Base-by-base conservation (phyloP, 2,888 invertebrate species). In the Plagodis dolabraria region DNA sequence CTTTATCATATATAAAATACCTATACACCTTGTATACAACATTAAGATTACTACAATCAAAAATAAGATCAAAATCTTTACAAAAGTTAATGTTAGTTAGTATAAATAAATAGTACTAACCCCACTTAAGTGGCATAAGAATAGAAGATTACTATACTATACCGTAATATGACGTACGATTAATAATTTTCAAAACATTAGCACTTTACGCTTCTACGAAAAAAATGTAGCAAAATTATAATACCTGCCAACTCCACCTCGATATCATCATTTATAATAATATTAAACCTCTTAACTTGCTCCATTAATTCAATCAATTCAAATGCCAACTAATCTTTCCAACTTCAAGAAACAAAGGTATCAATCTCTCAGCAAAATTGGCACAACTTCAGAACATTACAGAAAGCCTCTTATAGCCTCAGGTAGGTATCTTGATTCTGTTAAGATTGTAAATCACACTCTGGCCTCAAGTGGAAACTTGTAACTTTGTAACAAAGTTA, bases 401-500 rank as follows among this genome's bases (percentile, higher is more conserved):
- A 45, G 51, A 60, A 60, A 51, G 56, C 56, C 53, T 45, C 53
- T 57, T 48, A 48, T 48, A 52, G 55, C 11, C 57, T 43, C 59
- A 55, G 60, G 58, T 51, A 65, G 61, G 65, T 68, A 60, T 58
- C 56, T 64, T 61, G 67, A 69, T 70, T 70, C 60, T 63, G 63
- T 64, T 62, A 56, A 69, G 68, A 71, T 72, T 72, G 65, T 71
- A 69, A 76, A 78, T 74, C 70, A 69, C 64, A 67, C 67, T 69
- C 63, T 52, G 59, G 49, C 67, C 60, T 63, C 59, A 56, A 64
- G 63, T 65, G 40, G 61, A 63, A 67, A 69, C 70, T 68, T 67
- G 64, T 63, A 67, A 71, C 70, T 77, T 67, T 65, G 63, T 68
- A 67, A 60, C 57, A 57, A 70, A 70, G 68, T 73, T 72, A 71